phyloP scores from a whole-genome alignment of 2,113 vertebrate species.

The Acrocephalus kingi region DNA sequence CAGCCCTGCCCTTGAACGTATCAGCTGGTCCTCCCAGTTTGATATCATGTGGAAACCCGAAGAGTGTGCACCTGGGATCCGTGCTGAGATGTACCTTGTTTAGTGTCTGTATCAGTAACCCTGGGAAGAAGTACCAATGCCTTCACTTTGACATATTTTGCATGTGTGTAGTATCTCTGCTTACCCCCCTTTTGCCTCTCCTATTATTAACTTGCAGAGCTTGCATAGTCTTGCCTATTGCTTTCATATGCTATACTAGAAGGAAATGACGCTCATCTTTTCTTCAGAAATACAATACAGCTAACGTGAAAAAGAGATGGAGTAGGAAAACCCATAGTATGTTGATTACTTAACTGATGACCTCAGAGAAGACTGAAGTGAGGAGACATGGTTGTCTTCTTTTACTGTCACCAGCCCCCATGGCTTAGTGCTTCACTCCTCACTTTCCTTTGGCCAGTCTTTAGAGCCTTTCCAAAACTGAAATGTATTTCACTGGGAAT shows the following conservation, averaged over 20 bases:
- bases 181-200: not conserved
- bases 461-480: not conserved
- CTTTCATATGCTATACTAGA: not conserved
- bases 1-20: not conserved
- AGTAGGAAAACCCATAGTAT: not conserved
- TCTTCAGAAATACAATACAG: not conserved
- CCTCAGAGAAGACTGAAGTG: not conserved
- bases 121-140: not conserved
- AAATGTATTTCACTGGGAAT: not conserved
- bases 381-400: not conserved
- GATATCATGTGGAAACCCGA: not conserved
- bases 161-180: rapidly evolving
- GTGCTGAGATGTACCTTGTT: not conserved
- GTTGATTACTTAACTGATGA: not conserved
- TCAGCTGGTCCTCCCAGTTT: not conserved
- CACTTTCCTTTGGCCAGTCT: not conserved
- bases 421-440: not conserved
- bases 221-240: not conserved
- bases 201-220: not conserved
- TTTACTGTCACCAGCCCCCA: not conserved
- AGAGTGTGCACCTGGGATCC: not conserved
- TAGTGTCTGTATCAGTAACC: not conserved
- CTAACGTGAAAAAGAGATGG: not conserved
- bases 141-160: not conserved
- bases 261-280: not conserved